Conservation (phyloP, 2,797 vertebrate genomes). For the Paguma larvata region DNA sequence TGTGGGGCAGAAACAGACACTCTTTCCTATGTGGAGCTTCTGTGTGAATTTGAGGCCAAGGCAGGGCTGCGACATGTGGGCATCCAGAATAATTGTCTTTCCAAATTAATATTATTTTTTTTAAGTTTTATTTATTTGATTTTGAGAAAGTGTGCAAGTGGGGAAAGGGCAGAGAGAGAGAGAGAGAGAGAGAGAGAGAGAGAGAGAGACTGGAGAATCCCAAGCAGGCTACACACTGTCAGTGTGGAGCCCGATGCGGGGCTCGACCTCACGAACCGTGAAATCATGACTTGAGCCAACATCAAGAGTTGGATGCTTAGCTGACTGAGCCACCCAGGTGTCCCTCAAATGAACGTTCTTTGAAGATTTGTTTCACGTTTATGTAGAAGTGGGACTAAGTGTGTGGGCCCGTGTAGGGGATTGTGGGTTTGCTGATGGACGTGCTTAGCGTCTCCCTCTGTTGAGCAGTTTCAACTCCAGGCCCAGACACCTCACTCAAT, state of each 20-base stretch:
- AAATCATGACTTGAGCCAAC: too few species aligned
- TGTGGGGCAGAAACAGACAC: neutral
- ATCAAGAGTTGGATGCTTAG: too few species aligned
- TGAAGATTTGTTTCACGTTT: neutral
- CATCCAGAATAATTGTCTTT: neutral
- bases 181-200: too few species aligned
- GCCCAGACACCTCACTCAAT: neutral
- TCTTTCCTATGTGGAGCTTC: neutral
- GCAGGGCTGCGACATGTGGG: neutral
- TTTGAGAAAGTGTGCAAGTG: too few species aligned
- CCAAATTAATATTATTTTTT: neutral
- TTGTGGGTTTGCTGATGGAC: neutral
- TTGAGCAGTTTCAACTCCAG: neutral
- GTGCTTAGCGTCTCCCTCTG: neutral
- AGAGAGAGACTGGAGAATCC: too few species aligned
- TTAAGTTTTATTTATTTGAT: too few species aligned
- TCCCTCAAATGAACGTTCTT: neutral
- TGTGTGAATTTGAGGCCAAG: neutral
- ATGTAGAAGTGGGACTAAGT: neutral
- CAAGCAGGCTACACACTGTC: too few species aligned
- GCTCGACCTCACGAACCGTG: too few species aligned
- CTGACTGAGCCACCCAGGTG: too few species aligned
- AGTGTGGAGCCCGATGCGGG: too few species aligned
- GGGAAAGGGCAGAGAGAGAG: too few species aligned
- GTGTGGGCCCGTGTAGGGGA: fast-evolving